A percentile compares a stretch with the other conserved stretches of the same genome.
Conservation (phyloP, 2,888 invertebrate genomes). For the Chymomyza procnemis region DNA sequence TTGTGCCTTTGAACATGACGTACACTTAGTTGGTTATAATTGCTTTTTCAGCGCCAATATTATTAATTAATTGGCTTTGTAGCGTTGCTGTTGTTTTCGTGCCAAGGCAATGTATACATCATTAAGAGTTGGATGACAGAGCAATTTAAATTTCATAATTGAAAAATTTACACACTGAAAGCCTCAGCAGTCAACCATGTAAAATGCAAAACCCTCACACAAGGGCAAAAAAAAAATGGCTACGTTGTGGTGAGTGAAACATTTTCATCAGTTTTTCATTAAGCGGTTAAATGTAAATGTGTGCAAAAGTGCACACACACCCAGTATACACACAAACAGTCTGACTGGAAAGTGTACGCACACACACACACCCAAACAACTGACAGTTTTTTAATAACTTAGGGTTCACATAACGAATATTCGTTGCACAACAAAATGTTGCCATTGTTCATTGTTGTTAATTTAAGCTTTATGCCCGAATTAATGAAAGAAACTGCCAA, state of each 20-base stretch:
- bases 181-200: neutral
- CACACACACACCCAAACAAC: neutral
- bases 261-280: slow-evolving; percentile 5
- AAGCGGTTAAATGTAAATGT: neutral
- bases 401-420: neutral
- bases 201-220: neutral
- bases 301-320: neutral
- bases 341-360: neutral
- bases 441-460: slow-evolving; percentile 56
- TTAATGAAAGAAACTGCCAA: slow-evolving; percentile 44
- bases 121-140: neutral
- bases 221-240: neutral
- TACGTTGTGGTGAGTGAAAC: neutral
- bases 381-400: slow-evolving; percentile 4
- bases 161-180: slow-evolving; percentile 4
- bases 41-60: neutral
- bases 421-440: slow-evolving; percentile 40
- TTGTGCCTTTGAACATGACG: neutral
- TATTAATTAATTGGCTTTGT: neutral
- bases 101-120: neutral
- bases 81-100: neutral
- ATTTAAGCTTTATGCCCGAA: slow-evolving; percentile 30
- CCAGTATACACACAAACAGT: too few relatives aligned
- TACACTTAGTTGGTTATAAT: neutral
- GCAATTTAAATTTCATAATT: slow-evolving; percentile 3